Evolutionary conservation across 37 sponge, comb jelly and placozoan genomes (phyloP), one percentile per base, ranked within the genome.

Genomic region (Chondrosia reniformis): DNA sequence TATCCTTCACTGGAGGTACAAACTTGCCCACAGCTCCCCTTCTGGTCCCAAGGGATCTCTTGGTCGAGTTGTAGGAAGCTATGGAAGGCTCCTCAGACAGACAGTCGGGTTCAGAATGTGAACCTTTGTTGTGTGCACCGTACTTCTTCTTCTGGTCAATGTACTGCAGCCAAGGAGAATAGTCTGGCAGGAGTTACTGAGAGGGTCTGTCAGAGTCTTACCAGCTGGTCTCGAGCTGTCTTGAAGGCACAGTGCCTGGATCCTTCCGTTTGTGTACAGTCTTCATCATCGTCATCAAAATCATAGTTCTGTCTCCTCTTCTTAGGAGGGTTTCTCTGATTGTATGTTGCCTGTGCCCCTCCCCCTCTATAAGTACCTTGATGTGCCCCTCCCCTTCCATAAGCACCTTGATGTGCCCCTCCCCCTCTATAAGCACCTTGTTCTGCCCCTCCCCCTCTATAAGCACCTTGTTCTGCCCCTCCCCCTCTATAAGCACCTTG

Each of bases 1-100:
- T 76, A 66, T 71, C 55, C 46, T 78, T 81, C 59, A 88, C 71
- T 1, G 93, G 93, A 41, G 93, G 93, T 2, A 88, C 89, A 88
- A 92, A 92, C 40, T 64, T 74, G 46, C 81, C 40, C 4, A 67
- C 76, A 30, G 66, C 55, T 19, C 40, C 64, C 33, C 31, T 75
- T 65, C 87, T 76, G 36, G 87, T 41, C 44, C 87, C 87, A 2
- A 89, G 81, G 46, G 89, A 89, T 42, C 55, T 76, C 49, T 89
- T 89, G 17, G 72, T 63, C 8, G 32, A n/a, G 10, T 85, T 85
- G 45, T 89, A 89, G 6, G 1, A 21, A 36, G 32, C 59, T 25
- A 45, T 25, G 30, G 24, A 39, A 24, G 36, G 21, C 9, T 37
- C n/a, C n/a, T 69, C 72, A 13, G 61, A 59, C 36, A 33, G 66